Evolutionary conservation across 2,797 vertebrate species (phyloP).

Genomic region (Characodon lateralis): DNA sequence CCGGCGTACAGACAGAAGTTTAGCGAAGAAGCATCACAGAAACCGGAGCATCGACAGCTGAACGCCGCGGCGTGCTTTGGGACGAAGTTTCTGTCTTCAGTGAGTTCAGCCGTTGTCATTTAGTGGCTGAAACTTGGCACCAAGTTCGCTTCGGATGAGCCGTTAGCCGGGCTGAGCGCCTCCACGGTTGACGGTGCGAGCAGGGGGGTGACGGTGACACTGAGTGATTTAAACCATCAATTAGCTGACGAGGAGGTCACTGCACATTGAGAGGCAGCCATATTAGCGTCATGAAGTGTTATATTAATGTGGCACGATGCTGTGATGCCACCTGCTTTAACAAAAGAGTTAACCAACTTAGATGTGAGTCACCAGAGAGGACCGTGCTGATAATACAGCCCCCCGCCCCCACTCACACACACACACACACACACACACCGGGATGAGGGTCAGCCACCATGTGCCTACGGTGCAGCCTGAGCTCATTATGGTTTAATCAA

Average conservation of each 20-base stretch:
- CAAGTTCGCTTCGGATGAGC: constrained; percentile 57
- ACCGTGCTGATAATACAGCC: not conserved
- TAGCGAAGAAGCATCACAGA: constrained; percentile 37
- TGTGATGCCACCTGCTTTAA: not conserved
- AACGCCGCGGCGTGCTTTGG: not conserved
- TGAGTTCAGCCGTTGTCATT: constrained; percentile 23
- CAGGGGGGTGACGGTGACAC: constrained; percentile 42
- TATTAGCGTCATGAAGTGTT: constrained; percentile 46
- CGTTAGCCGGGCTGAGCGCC: constrained; percentile 18
- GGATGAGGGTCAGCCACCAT: constrained; percentile 41
- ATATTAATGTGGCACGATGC: constrained; percentile 23
- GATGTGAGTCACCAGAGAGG: constrained; percentile 6
- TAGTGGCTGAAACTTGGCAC: constrained; percentile 53
- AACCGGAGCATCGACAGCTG: constrained; percentile 7
- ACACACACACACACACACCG: not conserved
- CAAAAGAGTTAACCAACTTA: constrained; percentile 30
- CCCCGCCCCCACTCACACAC: not conserved
- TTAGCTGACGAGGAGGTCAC: constrained; percentile 27
- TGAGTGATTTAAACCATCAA: constrained; percentile 1
- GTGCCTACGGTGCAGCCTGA: constrained; percentile 27
- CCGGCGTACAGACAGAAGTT: constrained; percentile 55
- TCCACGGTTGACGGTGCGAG: constrained; percentile 39
- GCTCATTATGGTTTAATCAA: constrained; percentile 55
- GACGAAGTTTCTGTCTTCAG: constrained; percentile 4
- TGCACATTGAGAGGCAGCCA: constrained; percentile 53